phyloP scores from a whole-genome alignment of 2,888 invertebrate species.

The Phania funesta region DNA sequence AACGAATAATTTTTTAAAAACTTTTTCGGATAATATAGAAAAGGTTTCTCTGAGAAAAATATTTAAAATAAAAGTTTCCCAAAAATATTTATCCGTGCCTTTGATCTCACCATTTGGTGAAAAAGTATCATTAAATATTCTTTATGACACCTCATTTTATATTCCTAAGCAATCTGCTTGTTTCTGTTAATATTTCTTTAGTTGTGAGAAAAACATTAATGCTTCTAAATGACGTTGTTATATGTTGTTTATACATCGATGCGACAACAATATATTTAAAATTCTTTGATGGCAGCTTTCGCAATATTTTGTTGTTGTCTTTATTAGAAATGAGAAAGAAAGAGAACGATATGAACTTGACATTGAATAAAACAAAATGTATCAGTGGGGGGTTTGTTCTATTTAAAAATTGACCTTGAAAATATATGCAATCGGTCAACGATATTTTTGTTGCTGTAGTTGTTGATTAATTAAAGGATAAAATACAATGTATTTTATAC shows the following conservation, averaged over 20 bases:
- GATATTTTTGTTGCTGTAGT: neutral
- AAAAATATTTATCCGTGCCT: no score
- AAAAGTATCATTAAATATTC: no score
- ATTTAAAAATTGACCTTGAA: constrained; percentile 49
- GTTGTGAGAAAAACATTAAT: no score
- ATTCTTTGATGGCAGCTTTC: neutral
- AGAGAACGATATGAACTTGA: constrained; percentile 37
- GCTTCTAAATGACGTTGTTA: no score
- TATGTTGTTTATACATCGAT: neutral
- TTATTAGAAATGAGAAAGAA: constrained; percentile 17
- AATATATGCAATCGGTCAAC: constrained; percentile 48
- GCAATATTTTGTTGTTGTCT: neutral
- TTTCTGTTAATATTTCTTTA: no score
- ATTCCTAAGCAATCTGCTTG: no score
- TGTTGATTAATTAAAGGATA: neutral
- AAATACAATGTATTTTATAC: neutral
- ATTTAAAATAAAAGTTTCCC: no score
- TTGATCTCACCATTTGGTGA: no score
- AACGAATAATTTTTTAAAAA: no score
- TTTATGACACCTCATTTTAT: no score
- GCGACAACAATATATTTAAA: neutral
- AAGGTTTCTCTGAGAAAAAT: no score
- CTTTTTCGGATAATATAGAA: no score
- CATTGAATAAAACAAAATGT: constrained; percentile 38
- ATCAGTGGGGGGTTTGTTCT: neutral